Evolutionary conservation across 2,797 vertebrate species (phyloP), one percentile per base, ranked within the genome.

Genomic region (Echiichthys vipera): DNA sequence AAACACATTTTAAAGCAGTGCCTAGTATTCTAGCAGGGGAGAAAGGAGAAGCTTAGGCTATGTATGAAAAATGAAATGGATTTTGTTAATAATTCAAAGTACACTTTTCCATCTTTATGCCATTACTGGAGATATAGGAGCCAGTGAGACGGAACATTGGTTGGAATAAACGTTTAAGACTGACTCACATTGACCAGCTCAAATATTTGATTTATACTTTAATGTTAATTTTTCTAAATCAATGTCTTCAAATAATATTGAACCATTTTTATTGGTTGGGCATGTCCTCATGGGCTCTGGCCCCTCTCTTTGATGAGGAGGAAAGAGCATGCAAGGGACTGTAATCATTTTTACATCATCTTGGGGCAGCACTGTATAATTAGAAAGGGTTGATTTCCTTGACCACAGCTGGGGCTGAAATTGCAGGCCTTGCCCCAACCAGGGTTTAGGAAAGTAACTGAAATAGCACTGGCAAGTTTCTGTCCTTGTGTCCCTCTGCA

Each of bases 281-380:
- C 84, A 72, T 85, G 89, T 88, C 78, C 77, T 83, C 75, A 55
- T 86, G 84, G 85, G 80, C 83, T 86, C 71, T 75, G 86, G 78
- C 74, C 84, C 45, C 71, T 80, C 43, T 80, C 84, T 94, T 93
- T 93, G 91, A 94, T 93, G 93, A 90, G 73, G 77, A 86, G 65
- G 66, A 89, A 85, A 63, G 81, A 83, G 79, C 81, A 77, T 78
- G 74, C 83, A 72, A 74, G 80, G 86, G 83, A 88, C 92, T 95
- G 87, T 94, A 94, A 94, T 95, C 93, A 94, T 93, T 91, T 94
- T 91, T 86, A 89, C 89, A 93, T 95, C 88, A 89, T 90, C 70
- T 86, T 46, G 40, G 85, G 85, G 80, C 87, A 89, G 87, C 67
- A 54, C 78, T 71, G 77, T 91, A 91, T 95, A 95, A 95, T 95